A percentile compares a stretch with the other conserved stretches of the same genome.
phyloP scores from a whole-genome alignment of 2,113 vertebrate species.

The Sphaerodactylus townsendi region DNA sequence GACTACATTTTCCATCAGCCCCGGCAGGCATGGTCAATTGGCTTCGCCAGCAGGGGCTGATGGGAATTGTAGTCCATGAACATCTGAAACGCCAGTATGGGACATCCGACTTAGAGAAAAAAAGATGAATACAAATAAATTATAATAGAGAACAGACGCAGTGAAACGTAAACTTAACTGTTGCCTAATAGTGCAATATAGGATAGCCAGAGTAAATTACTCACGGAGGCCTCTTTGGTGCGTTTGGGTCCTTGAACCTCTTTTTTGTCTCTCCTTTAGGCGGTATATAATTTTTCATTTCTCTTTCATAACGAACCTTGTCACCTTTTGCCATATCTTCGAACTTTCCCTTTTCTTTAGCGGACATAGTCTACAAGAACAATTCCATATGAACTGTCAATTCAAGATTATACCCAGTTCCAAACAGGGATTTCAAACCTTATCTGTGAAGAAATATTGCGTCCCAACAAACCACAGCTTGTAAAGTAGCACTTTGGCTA shows the following conservation, averaged over 20 bases:
- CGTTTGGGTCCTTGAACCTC: conserved; percentile 96
- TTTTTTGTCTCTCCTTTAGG: conserved; percentile 93
- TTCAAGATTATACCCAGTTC: not conserved
- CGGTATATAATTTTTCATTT: conserved; percentile 95
- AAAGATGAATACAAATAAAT: no score
- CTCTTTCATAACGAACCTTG: conserved; percentile 93
- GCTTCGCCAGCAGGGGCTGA: no score
- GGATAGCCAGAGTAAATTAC: conserved; percentile 53
- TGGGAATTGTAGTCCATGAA: no score
- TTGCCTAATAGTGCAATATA: rapidly evolving
- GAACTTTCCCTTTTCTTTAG: conserved; percentile 95
- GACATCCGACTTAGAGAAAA: no score
- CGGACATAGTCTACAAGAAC: conserved; percentile 86
- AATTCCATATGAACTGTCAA: conserved; percentile 29
- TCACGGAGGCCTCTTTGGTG: conserved; percentile 97
- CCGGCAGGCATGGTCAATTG: no score
- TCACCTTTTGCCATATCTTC: conserved; percentile 96
- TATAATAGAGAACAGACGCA: not conserved
- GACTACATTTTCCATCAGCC: no score
- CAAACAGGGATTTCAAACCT: not conserved
- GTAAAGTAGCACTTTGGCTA: not conserved
- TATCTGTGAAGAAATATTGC: not conserved
- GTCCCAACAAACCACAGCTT: not conserved
- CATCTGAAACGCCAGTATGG: no score
- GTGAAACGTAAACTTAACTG: not conserved